These are phyloP conservation scores for Zygothrica quintamaculata DNA, from an alignment of 2,888 invertebrate genomes.

Conservation along the genomic window DNA sequence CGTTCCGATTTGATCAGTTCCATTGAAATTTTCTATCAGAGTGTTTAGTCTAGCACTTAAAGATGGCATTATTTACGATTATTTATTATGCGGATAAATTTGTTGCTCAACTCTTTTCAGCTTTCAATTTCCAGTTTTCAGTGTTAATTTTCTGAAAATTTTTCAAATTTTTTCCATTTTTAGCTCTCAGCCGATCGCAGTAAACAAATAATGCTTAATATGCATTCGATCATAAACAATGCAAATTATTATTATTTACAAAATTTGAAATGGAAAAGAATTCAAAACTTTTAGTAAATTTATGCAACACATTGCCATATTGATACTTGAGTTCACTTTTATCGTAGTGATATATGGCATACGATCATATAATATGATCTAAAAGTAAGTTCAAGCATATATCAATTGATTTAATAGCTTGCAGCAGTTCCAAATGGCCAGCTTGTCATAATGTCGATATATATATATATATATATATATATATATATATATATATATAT, in stretches of 20 bases:
- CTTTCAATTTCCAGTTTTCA: not conserved
- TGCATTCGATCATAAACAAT: slow-evolving; percentile 64
- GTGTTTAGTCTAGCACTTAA: slow-evolving; percentile 66
- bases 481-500: no score
- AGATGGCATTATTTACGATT: slow-evolving; percentile 65
- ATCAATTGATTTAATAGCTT: no score
- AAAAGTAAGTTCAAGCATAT: not conserved
- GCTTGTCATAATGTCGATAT: no score
- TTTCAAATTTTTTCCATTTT: slow-evolving; percentile 20
- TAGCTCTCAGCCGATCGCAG: slow-evolving; percentile 26
- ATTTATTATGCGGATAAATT: slow-evolving; percentile 48
- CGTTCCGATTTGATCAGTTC: slow-evolving; percentile 21
- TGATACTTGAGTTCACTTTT: slow-evolving; percentile 65
- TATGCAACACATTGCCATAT: slow-evolving; percentile 62
- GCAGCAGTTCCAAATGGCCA: no score
- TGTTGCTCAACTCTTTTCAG: slow-evolving; percentile 17
- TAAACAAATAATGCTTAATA: slow-evolving; percentile 72
- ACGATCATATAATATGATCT: slow-evolving; percentile 13
- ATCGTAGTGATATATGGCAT: slow-evolving; percentile 40
- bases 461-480: no score
- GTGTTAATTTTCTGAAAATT: no score
- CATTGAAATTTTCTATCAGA: slow-evolving; percentile 39
- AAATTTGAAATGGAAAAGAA: slow-evolving; percentile 57
- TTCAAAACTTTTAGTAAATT: slow-evolving; percentile 40
- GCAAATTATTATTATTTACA: slow-evolving; percentile 73